These are phyloP conservation scores for Syrphus vitripennis DNA, from an alignment of 2,888 invertebrate species.

Conservation along the genomic window DNA sequence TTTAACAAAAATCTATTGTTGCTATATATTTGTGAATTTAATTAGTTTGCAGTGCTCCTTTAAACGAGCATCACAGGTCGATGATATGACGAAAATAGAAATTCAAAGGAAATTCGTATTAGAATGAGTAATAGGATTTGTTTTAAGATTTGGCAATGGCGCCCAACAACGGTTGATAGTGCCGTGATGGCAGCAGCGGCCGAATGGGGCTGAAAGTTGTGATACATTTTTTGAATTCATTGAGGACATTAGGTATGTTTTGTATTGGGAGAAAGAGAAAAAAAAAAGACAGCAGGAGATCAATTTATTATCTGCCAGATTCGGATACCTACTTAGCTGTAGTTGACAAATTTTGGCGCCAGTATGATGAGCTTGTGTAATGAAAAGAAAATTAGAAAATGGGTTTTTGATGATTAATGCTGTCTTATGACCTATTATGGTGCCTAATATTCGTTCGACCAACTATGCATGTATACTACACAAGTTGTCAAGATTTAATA, in stretches of 20 bases:
- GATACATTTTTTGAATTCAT: conserved; percentile 58
- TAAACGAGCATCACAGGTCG: conserved; percentile 36
- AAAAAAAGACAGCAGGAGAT: conserved; percentile 30
- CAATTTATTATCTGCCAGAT: conserved; percentile 38
- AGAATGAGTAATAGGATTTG: conserved; percentile 50
- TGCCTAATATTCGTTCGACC: too few relatives aligned
- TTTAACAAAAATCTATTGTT: conserved; percentile 36
- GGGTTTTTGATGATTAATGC: neutral
- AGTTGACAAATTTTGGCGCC: conserved; percentile 18
- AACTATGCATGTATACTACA: too few relatives aligned
- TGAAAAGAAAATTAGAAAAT: neutral
- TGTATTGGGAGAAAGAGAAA: neutral
- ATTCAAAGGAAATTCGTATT: conserved; percentile 30
- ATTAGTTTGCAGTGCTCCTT: conserved; percentile 54
- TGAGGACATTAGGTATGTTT: conserved; percentile 12
- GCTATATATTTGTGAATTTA: conserved; percentile 45
- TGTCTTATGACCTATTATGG: neutral
- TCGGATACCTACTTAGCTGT: conserved; percentile 2
- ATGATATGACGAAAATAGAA: conserved; percentile 54
- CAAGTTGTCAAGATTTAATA: too few relatives aligned
- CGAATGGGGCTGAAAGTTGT: neutral
- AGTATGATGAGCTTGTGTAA: neutral
- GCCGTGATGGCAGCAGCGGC: too few relatives aligned
- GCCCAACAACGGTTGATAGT: conserved; percentile 11
- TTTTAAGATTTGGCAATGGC: conserved; percentile 59